Evolutionary conservation across 2,113 vertebrate species (phyloP).

Genomic region (Arizona elegans): DNA sequence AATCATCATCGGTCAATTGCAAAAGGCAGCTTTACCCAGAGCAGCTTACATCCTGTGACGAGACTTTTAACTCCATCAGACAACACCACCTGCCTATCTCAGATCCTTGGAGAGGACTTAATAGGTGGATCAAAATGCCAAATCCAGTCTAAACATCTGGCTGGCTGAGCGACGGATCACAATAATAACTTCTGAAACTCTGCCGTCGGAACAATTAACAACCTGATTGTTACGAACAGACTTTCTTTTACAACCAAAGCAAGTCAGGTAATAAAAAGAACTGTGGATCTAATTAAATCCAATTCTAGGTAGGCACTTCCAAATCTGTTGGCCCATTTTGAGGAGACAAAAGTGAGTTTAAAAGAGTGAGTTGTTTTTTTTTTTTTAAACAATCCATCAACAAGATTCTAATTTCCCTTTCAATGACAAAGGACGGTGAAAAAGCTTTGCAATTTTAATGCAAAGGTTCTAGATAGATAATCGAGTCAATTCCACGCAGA

Average conservation of each 20-base stretch:
- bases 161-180: background rate
- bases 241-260: background rate
- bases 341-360: slow-evolving; percentile 33
- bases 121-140: background rate
- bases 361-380: slow-evolving; percentile 27
- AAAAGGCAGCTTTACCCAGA: background rate
- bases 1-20: background rate
- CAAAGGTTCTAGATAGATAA: slow-evolving; percentile 64
- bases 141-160: background rate
- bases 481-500: slow-evolving; percentile 71
- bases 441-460: slow-evolving; percentile 74
- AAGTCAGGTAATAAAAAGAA: background rate
- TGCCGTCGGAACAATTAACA: fast-evolving
- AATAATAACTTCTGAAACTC: background rate
- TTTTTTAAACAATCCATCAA: slow-evolving; percentile 31
- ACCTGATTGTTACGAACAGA: slow-evolving; percentile 7
- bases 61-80: background rate
- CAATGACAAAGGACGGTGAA: slow-evolving; percentile 66
- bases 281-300: background rate
- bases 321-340: background rate
- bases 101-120: background rate
- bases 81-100: background rate
- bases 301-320: background rate
- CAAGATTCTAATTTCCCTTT: slow-evolving; percentile 67
- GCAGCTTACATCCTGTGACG: background rate